These are phyloP conservation scores for Cichladusa arquata DNA, from an alignment of 2,113 vertebrate genomes.

Conservation along the genomic window DNA sequence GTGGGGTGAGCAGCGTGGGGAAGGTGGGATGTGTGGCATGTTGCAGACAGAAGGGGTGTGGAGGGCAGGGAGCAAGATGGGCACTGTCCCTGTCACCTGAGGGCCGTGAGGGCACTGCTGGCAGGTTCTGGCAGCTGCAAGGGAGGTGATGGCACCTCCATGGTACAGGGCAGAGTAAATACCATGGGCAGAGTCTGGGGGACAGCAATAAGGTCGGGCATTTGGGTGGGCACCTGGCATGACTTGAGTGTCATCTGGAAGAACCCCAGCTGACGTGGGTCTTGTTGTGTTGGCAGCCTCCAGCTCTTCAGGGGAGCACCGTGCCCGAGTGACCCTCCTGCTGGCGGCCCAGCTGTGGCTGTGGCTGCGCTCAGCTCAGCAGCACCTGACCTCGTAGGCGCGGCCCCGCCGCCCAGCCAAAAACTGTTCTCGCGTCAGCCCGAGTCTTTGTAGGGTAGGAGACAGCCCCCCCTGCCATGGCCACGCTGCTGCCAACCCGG, in stretches of 20 bases:
- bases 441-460: constrained; percentile 69
- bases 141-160: fast-evolving
- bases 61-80: too few relatives aligned
- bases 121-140: background rate
- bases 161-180: background rate
- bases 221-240: fast-evolving
- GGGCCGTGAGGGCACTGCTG: background rate
- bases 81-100: fast-evolving
- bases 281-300: constrained; percentile 65
- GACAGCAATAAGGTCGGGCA: fast-evolving
- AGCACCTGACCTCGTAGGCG: constrained; percentile 67
- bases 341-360: constrained; percentile 68
- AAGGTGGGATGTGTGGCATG: fast-evolving
- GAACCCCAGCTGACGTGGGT: fast-evolving
- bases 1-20: fast-evolving
- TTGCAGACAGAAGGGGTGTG: fast-evolving
- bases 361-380: constrained; percentile 60
- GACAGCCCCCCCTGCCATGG: constrained; percentile 31
- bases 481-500: background rate
- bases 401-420: constrained; percentile 29
- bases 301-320: constrained; percentile 66
- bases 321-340: constrained; percentile 50
- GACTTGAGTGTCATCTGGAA: fast-evolving
- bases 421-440: constrained; percentile 68
- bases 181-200: fast-evolving